Conservation (phyloP, 2,113 vertebrate species). For the Dromas ardeola region DNA sequence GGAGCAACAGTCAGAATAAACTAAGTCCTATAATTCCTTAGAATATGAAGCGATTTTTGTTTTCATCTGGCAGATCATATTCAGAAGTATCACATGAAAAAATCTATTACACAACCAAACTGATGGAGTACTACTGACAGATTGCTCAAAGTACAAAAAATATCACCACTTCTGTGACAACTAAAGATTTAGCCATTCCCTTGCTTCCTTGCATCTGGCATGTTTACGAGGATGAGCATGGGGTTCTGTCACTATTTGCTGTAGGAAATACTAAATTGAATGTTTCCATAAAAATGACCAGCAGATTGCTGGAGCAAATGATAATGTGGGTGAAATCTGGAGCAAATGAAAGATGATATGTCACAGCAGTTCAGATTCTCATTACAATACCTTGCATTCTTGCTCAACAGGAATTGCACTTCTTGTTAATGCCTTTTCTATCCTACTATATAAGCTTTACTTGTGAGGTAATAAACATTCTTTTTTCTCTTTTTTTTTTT, state of each 20-base stretch:
- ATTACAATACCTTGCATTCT: slow-evolving; percentile 54
- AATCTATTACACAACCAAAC: slow-evolving; percentile 44
- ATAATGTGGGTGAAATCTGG: slow-evolving; percentile 10
- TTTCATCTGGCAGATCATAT: slow-evolving; percentile 29
- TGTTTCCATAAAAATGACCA: slow-evolving; percentile 34
- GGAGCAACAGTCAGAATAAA: slow-evolving; percentile 31
- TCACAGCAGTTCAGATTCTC: slow-evolving; percentile 56
- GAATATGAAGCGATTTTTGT: slow-evolving; percentile 40
- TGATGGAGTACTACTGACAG: slow-evolving; percentile 31
- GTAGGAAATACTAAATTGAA: slow-evolving; percentile 40
- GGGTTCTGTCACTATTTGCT: slow-evolving; percentile 31
- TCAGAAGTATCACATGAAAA: slow-evolving; percentile 32
- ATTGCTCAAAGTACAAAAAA: slow-evolving; percentile 48
- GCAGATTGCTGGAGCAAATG: slow-evolving; percentile 26
- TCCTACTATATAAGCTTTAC: slow-evolving; percentile 58
- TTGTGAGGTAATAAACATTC: slow-evolving; percentile 78
- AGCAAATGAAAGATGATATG: slow-evolving; percentile 22
- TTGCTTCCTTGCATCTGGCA: slow-evolving; percentile 61
- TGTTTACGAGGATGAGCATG: neutral
- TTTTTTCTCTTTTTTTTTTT: neutral
- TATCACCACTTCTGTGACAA: slow-evolving; percentile 35
- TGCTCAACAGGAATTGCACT: slow-evolving; percentile 73
- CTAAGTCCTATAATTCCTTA: slow-evolving; percentile 31
- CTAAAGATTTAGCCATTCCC: slow-evolving; percentile 44
- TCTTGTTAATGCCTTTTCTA: slow-evolving; percentile 74